A percentile compares a stretch with the other conserved stretches of the same genome.
Conservation (phyloP, 2,113 vertebrate species). For the Dicaeum eximium region DNA sequence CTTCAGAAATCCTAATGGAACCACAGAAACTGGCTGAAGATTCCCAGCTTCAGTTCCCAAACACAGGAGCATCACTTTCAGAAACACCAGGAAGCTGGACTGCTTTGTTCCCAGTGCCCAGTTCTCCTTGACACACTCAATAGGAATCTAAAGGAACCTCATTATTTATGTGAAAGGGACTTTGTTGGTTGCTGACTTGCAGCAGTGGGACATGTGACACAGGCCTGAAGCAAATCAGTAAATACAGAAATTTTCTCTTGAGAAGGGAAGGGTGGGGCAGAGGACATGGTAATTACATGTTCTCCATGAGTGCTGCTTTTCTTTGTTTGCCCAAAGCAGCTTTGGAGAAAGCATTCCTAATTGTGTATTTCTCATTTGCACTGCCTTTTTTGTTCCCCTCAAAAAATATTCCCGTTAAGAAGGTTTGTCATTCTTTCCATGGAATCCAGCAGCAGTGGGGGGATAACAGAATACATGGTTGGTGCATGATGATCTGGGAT, state of each 20-base stretch:
- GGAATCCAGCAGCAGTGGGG: background rate
- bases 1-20: background rate
- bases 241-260: slow-evolving; percentile 36
- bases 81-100: background rate
- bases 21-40: background rate
- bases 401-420: background rate
- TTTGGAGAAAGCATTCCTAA: background rate
- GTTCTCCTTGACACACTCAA: background rate
- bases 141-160: background rate
- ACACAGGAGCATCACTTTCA: background rate
- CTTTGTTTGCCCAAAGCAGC: background rate
- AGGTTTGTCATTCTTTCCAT: background rate
- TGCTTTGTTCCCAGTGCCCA: background rate
- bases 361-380: background rate
- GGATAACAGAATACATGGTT: background rate
- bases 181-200: background rate
- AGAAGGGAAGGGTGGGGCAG: slow-evolving; percentile 2
- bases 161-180: background rate
- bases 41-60: background rate
- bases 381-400: background rate
- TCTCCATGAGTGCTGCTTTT: background rate
- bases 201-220: background rate
- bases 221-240: slow-evolving; percentile 23
- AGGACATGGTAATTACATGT: slow-evolving; percentile 22
- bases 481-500: background rate